Base-by-base conservation (phyloP, 1,140 invertebrate genomes). In the Caenorhabditis latens region DNA sequence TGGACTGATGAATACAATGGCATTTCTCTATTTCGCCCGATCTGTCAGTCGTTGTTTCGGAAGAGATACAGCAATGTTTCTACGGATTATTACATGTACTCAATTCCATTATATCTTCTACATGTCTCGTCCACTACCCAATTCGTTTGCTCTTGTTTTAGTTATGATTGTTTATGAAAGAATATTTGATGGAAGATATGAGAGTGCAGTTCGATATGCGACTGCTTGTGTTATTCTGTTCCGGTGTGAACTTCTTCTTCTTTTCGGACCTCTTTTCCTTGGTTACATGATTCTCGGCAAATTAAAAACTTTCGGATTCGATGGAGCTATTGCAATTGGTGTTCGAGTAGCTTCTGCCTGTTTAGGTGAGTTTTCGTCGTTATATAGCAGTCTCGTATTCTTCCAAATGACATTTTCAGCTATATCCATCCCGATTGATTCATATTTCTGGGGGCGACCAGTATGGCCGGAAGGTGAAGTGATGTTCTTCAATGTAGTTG, bases 91-190 rank as follows among this genome's bases (percentile, higher is more conserved):
- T 63, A 97, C 96, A 43, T 94, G 96, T 40, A 95, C 96, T 14
- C 98, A 99, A 92, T 99, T 98, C 93, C 98, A 99, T 94, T 98
- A 99, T 91, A 95, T 99, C 94, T 99, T 97, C 93, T 99, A 99
- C 93, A 94, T 97, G 91, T 97, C 96, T 88, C 94, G 98, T 84
- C 95, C 97, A 32, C 94, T 99, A 88, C 98, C 98, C 88, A 99
- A 99, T 94, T 97, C 96, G 58, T 96, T 99, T 94, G 97, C 96
- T 50, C 93, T 99, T 89, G 95, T 96, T 86, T 93, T 98, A 98
- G 97, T 97, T 55, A 93, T 99, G 67, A 93, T 97, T 90, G 96
- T 97, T 40, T 94, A 96, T 91, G 95, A 95, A 90, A 95, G 94
- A 92, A 98, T 97, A 97, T 90, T 99, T 57, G 95, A 95, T 90